Percentiles rank a stretch among this genome's conserved stretches.
Conservation (phyloP, 2,888 invertebrate species). For the Morpho helenor region DNA sequence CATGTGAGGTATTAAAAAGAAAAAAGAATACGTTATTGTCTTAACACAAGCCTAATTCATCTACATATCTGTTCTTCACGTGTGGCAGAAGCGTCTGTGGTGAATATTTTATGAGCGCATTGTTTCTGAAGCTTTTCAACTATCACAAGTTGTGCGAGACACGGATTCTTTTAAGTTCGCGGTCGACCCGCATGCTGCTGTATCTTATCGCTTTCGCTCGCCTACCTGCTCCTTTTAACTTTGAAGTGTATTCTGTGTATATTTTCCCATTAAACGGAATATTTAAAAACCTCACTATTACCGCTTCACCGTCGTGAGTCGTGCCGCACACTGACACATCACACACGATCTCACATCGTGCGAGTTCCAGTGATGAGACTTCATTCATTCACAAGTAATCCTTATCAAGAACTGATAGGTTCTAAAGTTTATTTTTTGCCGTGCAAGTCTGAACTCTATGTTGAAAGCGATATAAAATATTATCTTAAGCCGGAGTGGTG, state of each 20-base stretch:
- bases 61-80: slow-evolving; percentile 20
- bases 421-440: slow-evolving; percentile 46
- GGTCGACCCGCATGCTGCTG: slow-evolving; percentile 69
- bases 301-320: slow-evolving; percentile 44
- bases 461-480: slow-evolving; percentile 38
- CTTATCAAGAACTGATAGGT: slow-evolving; percentile 47
- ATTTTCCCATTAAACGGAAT: slow-evolving; percentile 26
- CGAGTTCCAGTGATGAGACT: slow-evolving; percentile 70
- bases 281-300: slow-evolving; percentile 28
- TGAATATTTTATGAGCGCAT: slow-evolving; percentile 70
- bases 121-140: slow-evolving; percentile 59
- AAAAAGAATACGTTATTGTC: not conserved
- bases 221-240: slow-evolving; percentile 43
- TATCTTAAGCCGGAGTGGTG: slow-evolving; percentile 38
- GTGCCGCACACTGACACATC: slow-evolving; percentile 43
- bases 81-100: slow-evolving; percentile 54
- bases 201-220: slow-evolving; percentile 45
- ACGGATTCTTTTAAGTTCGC: slow-evolving; percentile 58
- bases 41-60: slow-evolving; percentile 10
- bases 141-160: slow-evolving; percentile 44
- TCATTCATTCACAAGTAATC: slow-evolving; percentile 73
- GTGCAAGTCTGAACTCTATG: slow-evolving; percentile 57
- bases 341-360: slow-evolving; percentile 55
- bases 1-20: not conserved
- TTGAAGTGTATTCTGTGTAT: slow-evolving; percentile 27